phyloP scores from a whole-genome alignment of 2,888 invertebrate genomes.

The Plagodis pulveraria region DNA sequence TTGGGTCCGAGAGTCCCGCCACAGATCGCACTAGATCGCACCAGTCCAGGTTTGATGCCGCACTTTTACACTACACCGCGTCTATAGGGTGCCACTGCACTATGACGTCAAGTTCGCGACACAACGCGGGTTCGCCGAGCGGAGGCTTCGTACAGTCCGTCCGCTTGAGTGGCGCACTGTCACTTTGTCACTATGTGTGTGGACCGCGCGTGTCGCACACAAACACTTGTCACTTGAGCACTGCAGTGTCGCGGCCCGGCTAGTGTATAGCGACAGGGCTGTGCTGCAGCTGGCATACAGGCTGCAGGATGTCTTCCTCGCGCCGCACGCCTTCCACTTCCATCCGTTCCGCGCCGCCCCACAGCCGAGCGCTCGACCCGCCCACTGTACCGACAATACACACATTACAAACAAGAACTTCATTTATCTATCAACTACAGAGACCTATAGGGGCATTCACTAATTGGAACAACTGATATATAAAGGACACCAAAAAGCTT shows the following conservation, averaged over 20 bases:
- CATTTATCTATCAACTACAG: not conserved
- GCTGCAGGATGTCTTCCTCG: constrained; percentile 88
- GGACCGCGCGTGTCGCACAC: constrained; percentile 3
- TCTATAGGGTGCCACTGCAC: not conserved
- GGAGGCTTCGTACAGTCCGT: constrained; percentile 1
- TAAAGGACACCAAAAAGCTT: not conserved
- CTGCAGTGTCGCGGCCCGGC: constrained; percentile 30
- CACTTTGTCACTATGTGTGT: constrained; percentile 3
- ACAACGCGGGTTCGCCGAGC: not conserved
- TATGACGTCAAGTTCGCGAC: not conserved
- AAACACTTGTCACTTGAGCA: constrained; percentile 7
- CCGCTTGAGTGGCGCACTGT: not conserved
- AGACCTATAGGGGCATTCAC: constrained; percentile 1
- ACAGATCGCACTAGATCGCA: constrained; percentile 11
- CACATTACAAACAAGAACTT: not conserved
- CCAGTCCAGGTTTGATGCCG: not conserved
- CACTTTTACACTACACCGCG: not conserved
- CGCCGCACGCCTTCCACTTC: constrained; percentile 75
- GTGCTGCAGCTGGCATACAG: constrained; percentile 92
- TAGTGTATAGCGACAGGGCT: constrained; percentile 96
- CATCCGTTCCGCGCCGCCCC: constrained; percentile 90
- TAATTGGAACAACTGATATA: not conserved
- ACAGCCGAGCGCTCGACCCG: constrained; percentile 49
- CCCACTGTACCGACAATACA: constrained; percentile 51
- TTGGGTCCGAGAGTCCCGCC: constrained; percentile 58